These are phyloP conservation scores for Numenius phaeopus DNA, from an alignment of 2,797 vertebrate genomes.

Conservation along the genomic window DNA sequence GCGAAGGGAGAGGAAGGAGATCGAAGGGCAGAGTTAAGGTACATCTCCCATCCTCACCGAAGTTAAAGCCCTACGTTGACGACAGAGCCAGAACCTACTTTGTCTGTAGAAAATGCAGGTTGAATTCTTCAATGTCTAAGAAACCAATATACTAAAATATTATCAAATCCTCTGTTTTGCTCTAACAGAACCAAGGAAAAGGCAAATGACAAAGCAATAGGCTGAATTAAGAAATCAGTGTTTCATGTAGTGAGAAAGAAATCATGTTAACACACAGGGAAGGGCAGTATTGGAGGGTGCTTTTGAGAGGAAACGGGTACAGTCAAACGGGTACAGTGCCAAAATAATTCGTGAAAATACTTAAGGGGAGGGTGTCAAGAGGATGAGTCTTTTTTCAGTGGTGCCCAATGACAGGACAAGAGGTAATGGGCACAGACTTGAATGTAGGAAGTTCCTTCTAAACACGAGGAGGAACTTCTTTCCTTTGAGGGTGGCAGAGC, in stretches of 20 bases:
- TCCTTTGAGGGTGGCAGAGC: too few relatives aligned
- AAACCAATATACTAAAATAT: background rate
- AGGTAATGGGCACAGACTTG: too few relatives aligned
- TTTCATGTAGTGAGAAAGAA: background rate
- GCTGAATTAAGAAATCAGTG: background rate
- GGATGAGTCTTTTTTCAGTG: too few relatives aligned
- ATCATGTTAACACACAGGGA: background rate
- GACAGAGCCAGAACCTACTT: background rate
- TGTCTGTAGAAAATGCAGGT: background rate
- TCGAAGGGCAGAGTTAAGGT: background rate
- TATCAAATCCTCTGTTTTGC: background rate
- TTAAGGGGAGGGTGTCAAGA: too few relatives aligned
- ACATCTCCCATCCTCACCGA: background rate
- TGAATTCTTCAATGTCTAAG: background rate
- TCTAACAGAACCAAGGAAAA: background rate
- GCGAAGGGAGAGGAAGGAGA: background rate
- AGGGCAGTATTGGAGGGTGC: background rate
- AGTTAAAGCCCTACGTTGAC: background rate
- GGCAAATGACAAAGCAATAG: background rate
- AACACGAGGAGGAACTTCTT: too few relatives aligned
- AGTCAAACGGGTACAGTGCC: too few relatives aligned
- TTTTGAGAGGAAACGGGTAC: background rate
- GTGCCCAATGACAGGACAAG: too few relatives aligned
- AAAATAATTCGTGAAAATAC: too few relatives aligned
- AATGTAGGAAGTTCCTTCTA: too few relatives aligned